Base-by-base conservation (phyloP, 2,888 invertebrate genomes). In the Dolichomitus sp. region DNA sequence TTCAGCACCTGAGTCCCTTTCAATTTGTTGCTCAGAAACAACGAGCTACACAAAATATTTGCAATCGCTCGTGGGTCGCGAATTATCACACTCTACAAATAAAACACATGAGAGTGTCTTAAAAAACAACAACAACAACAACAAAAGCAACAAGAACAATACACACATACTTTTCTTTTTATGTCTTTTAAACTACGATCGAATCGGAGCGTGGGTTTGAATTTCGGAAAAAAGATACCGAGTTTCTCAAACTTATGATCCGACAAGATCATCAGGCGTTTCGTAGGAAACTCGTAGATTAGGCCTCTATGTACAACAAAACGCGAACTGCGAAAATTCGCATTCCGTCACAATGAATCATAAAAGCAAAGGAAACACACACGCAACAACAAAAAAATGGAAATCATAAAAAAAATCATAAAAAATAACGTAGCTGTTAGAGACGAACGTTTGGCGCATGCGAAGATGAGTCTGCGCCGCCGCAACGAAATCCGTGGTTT, bases 271-370 rank as follows among this genome's bases (percentile, higher is more conserved):
- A 45, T n/a, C 57, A 73, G 48, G 12, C 37, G 50, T 50, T 73
- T 61, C 73, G 37, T 78, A 75, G 57, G 37, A 75, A 40, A 77
- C 40, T 63, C 59, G 73, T 81, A 75, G 68, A 57, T 75, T 75
- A 82, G 75, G 59, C 82, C 74, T 79, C 74, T 72, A 66, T 76
- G 82, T 82, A 80, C 80, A 80, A 83, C 77, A 80, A 80, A 77
- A 63, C 19, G 77, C 50, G 68, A 80, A 72, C 19, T 63, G 80
- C 83, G 83, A 83, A 33, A 68, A 59, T 72, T 75, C 75, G 75
- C 79, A 61, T 75, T 82, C 52, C 82, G 70, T 75, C 74, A 69
- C 65, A 70, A 79, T 79, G 80, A 82, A 82, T 72, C 74, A 77
- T 77, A 79, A 79, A 69, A 48, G 57, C 59, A 68, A 79, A 37